Percentiles rank a stretch among this genome's conserved stretches.
phyloP scores from a whole-genome alignment of 1,140 invertebrate species.

The Oppia nitens region DNA sequence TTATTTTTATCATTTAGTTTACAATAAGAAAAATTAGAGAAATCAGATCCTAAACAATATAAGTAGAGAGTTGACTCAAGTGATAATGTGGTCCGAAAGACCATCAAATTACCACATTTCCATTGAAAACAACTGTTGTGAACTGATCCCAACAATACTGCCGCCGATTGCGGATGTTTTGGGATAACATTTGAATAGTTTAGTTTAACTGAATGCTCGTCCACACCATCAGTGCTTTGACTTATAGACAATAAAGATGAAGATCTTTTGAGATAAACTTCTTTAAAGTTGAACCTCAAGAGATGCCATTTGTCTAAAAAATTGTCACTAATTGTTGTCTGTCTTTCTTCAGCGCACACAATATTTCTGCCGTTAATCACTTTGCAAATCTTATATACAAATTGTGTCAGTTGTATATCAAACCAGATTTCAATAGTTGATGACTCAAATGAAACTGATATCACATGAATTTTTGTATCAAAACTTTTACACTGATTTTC shows the following conservation, averaged over 20 bases:
- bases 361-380: not conserved
- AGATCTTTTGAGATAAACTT: not conserved
- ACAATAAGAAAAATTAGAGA: not conserved
- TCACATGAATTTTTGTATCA: conserved; percentile 1
- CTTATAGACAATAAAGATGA: not conserved
- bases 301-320: conserved; percentile 10
- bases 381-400: not conserved
- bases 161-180: not conserved
- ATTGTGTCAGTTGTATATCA: not conserved
- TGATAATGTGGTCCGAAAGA: conserved; percentile 2
- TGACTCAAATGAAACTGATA: conserved; percentile 7
- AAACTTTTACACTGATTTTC: not conserved
- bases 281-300: conserved; percentile 9
- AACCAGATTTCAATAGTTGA: conserved; percentile 13
- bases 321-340: not conserved
- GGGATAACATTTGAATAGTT: not conserved
- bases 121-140: not conserved
- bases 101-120: conserved; percentile 3
- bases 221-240: conserved; percentile 1
- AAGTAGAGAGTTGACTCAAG: conserved; percentile 1
- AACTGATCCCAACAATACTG: not conserved
- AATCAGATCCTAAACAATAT: conserved; percentile 10
- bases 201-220: conserved; percentile 2
- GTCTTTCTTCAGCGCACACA: not conserved
- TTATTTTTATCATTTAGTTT: not conserved